phyloP scores from a whole-genome alignment of 2,113 vertebrate genomes.

The Ploceus nigricollis region DNA sequence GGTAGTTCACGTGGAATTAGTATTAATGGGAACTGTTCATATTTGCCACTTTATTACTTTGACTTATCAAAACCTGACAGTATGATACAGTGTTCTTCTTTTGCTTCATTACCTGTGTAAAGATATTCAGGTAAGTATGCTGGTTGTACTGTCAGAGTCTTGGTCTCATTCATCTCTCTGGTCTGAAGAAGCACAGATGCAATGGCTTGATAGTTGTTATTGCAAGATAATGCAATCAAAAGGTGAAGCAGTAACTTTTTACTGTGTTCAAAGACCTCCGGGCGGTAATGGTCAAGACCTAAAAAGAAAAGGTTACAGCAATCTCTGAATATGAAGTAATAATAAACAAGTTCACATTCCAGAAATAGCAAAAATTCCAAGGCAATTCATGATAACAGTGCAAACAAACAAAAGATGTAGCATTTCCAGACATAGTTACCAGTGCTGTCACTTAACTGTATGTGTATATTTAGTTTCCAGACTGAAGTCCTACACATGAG shows the following conservation, averaged over 20 bases:
- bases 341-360: slow-evolving; percentile 53
- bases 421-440: background rate
- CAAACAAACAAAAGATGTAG: slow-evolving; percentile 2
- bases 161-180: slow-evolving; percentile 90
- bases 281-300: slow-evolving; percentile 97
- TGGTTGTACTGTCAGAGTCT: slow-evolving; percentile 91
- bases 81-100: background rate
- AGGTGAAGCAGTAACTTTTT: slow-evolving; percentile 94
- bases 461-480: background rate
- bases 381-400: background rate
- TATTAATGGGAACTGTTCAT: background rate
- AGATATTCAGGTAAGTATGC: slow-evolving; percentile 88
- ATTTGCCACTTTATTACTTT: background rate
- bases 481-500: background rate
- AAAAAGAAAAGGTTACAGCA: slow-evolving; percentile 34
- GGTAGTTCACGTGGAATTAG: background rate
- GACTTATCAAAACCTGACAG: background rate
- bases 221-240: slow-evolving; percentile 92
- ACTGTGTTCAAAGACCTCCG: slow-evolving; percentile 97
- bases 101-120: slow-evolving; percentile 82
- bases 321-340: slow-evolving; percentile 2
- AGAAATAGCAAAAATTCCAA: slow-evolving; percentile 45
- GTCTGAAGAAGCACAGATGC: slow-evolving; percentile 94
- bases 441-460: background rate
- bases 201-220: slow-evolving; percentile 92